phyloP scores from a whole-genome alignment of 2,113 vertebrate genomes.

The Pangasianodon gigas region DNA sequence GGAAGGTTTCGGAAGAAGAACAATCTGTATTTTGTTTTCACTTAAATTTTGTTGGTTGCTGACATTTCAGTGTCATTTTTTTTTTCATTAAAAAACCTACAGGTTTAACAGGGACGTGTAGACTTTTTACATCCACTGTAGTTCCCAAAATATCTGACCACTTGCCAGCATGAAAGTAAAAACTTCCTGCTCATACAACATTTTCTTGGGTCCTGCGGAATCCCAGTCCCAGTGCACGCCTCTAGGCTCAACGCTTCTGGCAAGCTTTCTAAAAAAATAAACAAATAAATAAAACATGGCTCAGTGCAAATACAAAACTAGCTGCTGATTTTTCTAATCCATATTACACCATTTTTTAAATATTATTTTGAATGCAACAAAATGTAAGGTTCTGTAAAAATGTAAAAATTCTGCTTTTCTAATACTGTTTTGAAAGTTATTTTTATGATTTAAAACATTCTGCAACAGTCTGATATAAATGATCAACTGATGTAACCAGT shows the following conservation, averaged over 20 bases:
- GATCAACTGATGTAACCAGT: neutral
- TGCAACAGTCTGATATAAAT: neutral
- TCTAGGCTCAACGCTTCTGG: neutral
- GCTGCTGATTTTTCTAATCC: neutral
- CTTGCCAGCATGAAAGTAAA: neutral
- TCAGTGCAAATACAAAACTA: neutral
- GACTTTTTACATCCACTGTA: neutral
- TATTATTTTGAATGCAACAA: neutral
- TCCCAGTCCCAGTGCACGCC: neutral
- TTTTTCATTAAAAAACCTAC: neutral
- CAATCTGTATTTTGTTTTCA: neutral
- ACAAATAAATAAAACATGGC: neutral
- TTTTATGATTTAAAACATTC: neutral
- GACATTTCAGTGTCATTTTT: neutral
- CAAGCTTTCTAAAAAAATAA: neutral
- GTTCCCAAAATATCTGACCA: neutral
- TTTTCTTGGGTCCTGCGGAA: neutral
- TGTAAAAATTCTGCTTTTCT: neutral
- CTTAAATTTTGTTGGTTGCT: neutral
- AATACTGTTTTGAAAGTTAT: neutral
- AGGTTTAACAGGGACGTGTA: neutral
- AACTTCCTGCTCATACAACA: neutral
- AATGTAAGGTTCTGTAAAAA: neutral
- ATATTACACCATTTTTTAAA: neutral
- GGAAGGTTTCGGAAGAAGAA: neutral